Evolutionary conservation across 2,113 vertebrate genomes (phyloP).

Genomic region (Hydropotes inermis): DNA sequence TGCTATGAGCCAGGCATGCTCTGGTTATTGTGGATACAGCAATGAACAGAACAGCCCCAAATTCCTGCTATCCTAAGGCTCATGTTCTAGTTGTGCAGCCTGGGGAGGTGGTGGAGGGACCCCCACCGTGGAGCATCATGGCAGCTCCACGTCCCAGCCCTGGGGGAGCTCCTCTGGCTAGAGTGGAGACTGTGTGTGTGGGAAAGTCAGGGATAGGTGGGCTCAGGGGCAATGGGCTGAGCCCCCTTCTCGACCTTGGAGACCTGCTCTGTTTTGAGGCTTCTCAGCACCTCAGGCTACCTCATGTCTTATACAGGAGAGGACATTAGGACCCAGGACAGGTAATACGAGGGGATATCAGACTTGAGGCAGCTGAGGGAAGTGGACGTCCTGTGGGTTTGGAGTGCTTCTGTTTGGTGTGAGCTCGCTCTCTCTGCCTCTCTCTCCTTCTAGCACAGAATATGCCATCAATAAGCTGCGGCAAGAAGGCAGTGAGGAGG

Average conservation of each 20-base stretch:
- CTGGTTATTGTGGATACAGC: neutral
- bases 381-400: neutral
- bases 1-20: neutral
- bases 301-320: neutral
- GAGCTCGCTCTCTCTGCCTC: neutral
- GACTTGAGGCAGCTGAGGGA: neutral
- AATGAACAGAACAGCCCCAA: neutral
- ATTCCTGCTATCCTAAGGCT: neutral
- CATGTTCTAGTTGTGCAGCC: neutral
- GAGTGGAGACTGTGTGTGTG: neutral
- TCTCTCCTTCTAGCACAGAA: conserved; percentile 86
- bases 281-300: neutral
- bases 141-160: neutral
- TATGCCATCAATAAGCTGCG: conserved; percentile 94
- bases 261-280: neutral
- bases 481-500: conserved; percentile 93
- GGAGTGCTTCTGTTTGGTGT: neutral
- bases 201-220: neutral
- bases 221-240: neutral
- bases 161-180: neutral
- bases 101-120: neutral
- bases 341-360: rapidly evolving
- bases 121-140: neutral
- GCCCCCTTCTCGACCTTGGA: neutral
- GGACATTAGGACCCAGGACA: neutral